phyloP scores from a whole-genome alignment of 2,113 vertebrate genomes.

The Mungos mungo region DNA sequence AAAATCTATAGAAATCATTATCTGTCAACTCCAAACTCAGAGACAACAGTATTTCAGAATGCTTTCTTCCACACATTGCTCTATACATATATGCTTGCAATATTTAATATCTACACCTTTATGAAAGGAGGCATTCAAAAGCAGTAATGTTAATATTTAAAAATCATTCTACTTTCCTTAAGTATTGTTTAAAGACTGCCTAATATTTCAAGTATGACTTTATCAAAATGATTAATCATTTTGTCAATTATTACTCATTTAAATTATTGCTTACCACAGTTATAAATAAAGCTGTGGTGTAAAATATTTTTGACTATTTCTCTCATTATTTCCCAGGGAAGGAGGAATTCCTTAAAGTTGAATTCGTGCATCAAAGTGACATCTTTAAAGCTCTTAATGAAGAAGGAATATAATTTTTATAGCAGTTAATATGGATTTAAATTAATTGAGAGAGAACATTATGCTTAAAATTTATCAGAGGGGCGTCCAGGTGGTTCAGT shows the following conservation, averaged over 20 bases:
- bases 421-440: background rate
- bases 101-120: background rate
- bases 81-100: background rate
- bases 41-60: background rate
- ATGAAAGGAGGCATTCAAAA: background rate
- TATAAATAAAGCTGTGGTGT: background rate
- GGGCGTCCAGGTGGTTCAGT: too few relatives aligned
- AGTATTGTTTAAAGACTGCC: background rate
- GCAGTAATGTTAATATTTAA: background rate
- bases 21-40: background rate
- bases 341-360: background rate
- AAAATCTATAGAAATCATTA: background rate
- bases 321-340: background rate
- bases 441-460: conserved; percentile 12
- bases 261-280: background rate
- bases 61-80: background rate
- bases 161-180: background rate
- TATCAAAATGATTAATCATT: background rate
- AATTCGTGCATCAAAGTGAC: background rate
- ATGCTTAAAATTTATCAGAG: conserved; percentile 13
- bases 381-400: conserved; percentile 22
- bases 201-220: background rate
- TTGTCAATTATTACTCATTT: background rate
- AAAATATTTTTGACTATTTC: background rate
- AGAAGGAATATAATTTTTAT: background rate